A percentile compares a stretch with the other conserved stretches of the same genome.
Evolutionary conservation across 2,888 invertebrate genomes (phyloP).

Genomic region (Melieria crassipennis): DNA sequence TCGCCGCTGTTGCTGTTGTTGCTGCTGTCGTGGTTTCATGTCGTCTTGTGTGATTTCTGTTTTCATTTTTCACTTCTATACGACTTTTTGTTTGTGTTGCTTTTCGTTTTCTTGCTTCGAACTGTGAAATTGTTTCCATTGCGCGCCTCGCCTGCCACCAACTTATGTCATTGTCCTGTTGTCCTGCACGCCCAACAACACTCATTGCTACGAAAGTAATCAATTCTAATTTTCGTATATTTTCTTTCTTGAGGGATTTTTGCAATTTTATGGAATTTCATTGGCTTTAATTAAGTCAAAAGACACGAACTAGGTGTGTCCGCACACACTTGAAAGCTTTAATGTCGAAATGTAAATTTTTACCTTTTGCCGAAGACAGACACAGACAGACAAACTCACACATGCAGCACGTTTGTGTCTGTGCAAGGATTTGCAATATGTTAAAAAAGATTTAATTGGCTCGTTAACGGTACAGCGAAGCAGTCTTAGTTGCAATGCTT

Average conservation of each 20-base stretch:
- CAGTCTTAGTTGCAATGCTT: too few species aligned
- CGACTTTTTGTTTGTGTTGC: background rate
- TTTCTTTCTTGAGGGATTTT: background rate
- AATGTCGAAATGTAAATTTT: too few species aligned
- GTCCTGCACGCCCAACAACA: background rate
- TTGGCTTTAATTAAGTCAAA: background rate
- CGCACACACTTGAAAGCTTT: too few species aligned
- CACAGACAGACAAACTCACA: too few species aligned
- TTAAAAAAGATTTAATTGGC: too few species aligned
- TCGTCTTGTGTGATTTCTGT: background rate
- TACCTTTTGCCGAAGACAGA: too few species aligned
- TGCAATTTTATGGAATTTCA: background rate
- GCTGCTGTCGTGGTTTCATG: background rate
- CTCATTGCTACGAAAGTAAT: background rate
- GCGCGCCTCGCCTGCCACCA: background rate
- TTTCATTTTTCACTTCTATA: background rate
- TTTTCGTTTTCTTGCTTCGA: background rate
- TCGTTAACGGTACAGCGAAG: too few species aligned
- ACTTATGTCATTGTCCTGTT: constrained; percentile 2
- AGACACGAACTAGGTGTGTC: too few species aligned
- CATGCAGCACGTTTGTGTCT: too few species aligned
- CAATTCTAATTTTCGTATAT: background rate
- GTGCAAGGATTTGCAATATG: too few species aligned
- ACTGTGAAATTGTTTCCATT: background rate
- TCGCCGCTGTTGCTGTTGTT: background rate